Base-by-base conservation (phyloP, 2,113 vertebrate genomes). In the Tenrec ecaudatus region DNA sequence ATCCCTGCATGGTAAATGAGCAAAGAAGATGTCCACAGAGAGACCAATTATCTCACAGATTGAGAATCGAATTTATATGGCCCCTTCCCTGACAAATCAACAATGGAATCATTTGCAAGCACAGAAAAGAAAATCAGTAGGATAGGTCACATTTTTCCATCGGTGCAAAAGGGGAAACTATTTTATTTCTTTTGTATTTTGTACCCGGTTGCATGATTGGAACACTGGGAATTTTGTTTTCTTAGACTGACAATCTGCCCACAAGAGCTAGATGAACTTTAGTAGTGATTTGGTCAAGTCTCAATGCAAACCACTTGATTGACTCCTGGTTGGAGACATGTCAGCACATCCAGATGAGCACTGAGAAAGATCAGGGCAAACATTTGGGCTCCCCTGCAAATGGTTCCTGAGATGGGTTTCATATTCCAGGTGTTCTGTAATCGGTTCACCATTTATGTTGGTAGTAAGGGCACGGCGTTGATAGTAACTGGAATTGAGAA, bases 401-500 rank as follows among this genome's bases (percentile, higher is more conserved):
- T 83, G 14, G 83, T 95, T 95, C 86, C 75, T 57, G 73, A 82
- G 73, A 77, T 88, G 36, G 29, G 62, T 64, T 87, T 93, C 68
- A 23, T 89, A 20, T 90, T 78, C 89, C 66, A 73, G 47, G 29
- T 33, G 73, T 79, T 90, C 25, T 91, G 23, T 89, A 71, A 93
- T 88, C 66, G 92, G 47, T 77, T 92, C 71, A 68, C 91, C 62
- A 91, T 78, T 93, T 92, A 82, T 57, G 53, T 60, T 85, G 82
- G 36, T 93, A 71, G 83, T 53, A 47, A 91, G 68, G 60, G 86
- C 33, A 73, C 1, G 60, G 89, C 80, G 10, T 64, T 93, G 83
- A 29, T 5, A 86, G 38, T 58, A 95, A 86, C 82, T 38, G 86
- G 58, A 47, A 84, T 69, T 6, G n/a, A 60, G 27, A 94, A 25